Evolutionary conservation across 2,888 invertebrate genomes (phyloP).

Genomic region (Scaptomyza cyrtandrae): DNA sequence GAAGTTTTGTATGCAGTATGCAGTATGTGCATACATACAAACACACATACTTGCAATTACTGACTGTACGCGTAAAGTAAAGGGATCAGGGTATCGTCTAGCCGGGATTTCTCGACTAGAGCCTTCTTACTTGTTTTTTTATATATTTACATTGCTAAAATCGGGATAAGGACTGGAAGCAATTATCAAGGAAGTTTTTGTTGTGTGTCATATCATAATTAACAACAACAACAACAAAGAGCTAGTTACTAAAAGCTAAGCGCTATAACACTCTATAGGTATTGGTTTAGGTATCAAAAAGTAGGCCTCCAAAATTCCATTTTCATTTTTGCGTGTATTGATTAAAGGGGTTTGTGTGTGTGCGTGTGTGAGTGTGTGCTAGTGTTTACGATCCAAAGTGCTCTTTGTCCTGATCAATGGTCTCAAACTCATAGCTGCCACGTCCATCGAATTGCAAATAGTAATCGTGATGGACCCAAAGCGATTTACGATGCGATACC

Average conservation of each 20-base stretch:
- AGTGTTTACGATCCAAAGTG: constrained; percentile 94
- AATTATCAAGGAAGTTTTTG: neutral
- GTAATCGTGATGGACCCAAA: constrained; percentile 99
- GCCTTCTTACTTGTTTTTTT: too few species aligned
- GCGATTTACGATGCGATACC: constrained; percentile 97
- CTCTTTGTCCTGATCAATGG: constrained; percentile 93
- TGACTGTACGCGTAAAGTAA: too few species aligned
- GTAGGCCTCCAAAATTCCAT: constrained; percentile 11
- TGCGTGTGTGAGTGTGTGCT: neutral
- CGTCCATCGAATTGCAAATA: constrained; percentile 98
- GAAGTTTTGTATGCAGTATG: too few species aligned
- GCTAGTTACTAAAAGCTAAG: constrained; percentile 8
- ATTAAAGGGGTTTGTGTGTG: neutral
- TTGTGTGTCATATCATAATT: neutral
- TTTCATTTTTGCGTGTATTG: neutral
- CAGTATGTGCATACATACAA: too few species aligned
- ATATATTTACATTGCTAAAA: constrained; percentile 11
- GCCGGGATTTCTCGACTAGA: too few species aligned
- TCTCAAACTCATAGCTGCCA: constrained; percentile 93
- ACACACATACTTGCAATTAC: too few species aligned
- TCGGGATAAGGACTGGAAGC: neutral
- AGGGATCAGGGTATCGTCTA: too few species aligned
- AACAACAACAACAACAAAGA: constrained; percentile 1
- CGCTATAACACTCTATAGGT: constrained; percentile 1
- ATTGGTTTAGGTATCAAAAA: constrained; percentile 18